A percentile compares a stretch with the other conserved stretches of the same genome.
phyloP scores from a whole-genome alignment of 2,888 invertebrate genomes.

The Serripes groenlandicus region DNA sequence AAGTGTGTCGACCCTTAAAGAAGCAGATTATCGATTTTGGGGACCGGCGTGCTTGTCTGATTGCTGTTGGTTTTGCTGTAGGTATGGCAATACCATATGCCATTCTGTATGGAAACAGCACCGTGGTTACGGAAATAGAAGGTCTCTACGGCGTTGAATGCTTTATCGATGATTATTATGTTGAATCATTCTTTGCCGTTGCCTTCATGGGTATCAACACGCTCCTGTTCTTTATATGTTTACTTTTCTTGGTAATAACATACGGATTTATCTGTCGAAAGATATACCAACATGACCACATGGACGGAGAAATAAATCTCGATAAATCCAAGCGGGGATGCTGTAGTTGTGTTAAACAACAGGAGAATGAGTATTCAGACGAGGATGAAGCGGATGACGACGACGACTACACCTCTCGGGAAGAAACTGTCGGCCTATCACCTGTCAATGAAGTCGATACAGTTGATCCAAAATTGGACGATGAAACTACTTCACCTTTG shows the following conservation, averaged over 20 bases:
- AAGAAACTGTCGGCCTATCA: neutral
- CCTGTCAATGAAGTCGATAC: neutral
- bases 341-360: conserved; percentile 27
- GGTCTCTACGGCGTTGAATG: conserved; percentile 70
- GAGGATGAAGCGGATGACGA: conserved; percentile 26
- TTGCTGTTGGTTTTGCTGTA: conserved; percentile 56
- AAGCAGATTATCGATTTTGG: conserved; percentile 69
- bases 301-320: conserved; percentile 33
- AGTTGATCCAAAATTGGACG: neutral
- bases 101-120: conserved; percentile 72
- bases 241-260: conserved; percentile 61
- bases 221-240: conserved; percentile 62
- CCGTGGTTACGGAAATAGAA: conserved; percentile 52
- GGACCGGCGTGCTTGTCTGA: conserved; percentile 63
- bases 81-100: conserved; percentile 68
- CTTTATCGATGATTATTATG: conserved; percentile 67
- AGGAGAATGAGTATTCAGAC: conserved; percentile 25
- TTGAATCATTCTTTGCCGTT: conserved; percentile 55
- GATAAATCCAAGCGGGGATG: conserved; percentile 19
- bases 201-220: conserved; percentile 68
- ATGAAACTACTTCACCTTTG: conserved; percentile 11
- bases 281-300: conserved; percentile 55
- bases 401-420: no score
- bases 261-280: conserved; percentile 68
- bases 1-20: conserved; percentile 74